Evolutionary conservation across 2,797 vertebrate species (phyloP).

Genomic region (Halcyon chelicuti): DNA sequence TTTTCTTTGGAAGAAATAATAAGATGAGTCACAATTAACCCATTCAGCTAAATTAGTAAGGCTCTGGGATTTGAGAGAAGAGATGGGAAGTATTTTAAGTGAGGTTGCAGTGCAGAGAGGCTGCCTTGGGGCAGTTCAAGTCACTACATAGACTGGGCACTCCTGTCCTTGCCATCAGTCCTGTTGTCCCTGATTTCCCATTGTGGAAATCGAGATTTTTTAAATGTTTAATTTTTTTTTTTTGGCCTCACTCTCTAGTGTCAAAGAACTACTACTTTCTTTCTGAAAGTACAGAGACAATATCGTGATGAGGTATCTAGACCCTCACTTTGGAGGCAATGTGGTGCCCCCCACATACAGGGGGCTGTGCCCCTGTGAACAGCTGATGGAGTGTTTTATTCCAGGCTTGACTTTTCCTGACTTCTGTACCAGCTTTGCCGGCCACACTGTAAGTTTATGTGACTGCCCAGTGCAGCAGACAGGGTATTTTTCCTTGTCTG

Average conservation of each 20-base stretch:
- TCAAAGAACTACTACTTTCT: background rate
- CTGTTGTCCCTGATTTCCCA: background rate
- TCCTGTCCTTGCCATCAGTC: background rate
- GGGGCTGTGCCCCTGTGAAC: background rate
- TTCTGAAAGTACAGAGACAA: background rate
- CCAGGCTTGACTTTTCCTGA: background rate
- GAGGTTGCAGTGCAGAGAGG: background rate
- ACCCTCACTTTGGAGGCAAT: background rate
- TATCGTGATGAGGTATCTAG: background rate
- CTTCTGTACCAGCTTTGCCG: background rate
- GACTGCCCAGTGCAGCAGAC: background rate
- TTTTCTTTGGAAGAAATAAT: constrained; percentile 57
- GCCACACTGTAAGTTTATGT: background rate
- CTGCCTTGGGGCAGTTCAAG: background rate
- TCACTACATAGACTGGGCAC: rapidly evolving
- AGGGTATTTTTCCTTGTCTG: background rate
- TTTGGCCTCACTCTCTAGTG: background rate
- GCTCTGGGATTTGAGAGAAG: background rate
- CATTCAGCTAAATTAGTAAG: background rate
- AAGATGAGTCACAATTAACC: constrained; percentile 41
- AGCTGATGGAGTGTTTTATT: background rate
- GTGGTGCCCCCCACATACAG: background rate
- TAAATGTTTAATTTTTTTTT: too few relatives aligned
- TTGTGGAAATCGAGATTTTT: background rate
- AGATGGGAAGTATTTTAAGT: background rate